Conservation (phyloP, 2,888 invertebrate species). For the Hecatera dysodea region DNA sequence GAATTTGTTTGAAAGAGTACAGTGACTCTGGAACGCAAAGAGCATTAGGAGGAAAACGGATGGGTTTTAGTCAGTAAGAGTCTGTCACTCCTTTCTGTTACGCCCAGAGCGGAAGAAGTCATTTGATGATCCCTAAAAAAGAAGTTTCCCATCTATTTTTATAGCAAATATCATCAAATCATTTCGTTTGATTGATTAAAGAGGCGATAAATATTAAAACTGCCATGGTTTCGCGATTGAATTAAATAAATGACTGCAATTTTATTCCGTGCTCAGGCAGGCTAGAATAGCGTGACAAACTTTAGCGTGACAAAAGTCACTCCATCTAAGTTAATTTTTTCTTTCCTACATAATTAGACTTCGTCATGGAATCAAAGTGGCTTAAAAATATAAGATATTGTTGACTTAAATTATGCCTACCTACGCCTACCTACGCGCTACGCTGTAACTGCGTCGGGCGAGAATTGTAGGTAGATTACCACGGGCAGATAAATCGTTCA, state of each 20-base stretch:
- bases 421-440: conserved; percentile 43
- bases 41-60: too few relatives aligned
- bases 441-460: conserved; percentile 34
- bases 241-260: conserved; percentile 48
- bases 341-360: conserved; percentile 58
- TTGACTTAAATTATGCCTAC: conserved; percentile 31
- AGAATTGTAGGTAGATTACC: conserved; percentile 1
- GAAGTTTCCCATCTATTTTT: too few relatives aligned
- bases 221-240: neutral
- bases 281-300: conserved; percentile 68
- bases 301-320: conserved; percentile 75
- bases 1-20: too few relatives aligned
- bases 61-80: too few relatives aligned
- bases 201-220: neutral
- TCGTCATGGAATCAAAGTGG: conserved; percentile 61
- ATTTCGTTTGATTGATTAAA: conserved; percentile 11
- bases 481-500: conserved; percentile 35
- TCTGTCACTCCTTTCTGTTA: too few relatives aligned
- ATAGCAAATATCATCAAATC: neutral
- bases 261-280: conserved; percentile 44
- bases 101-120: too few relatives aligned
- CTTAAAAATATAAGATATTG: conserved; percentile 45
- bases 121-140: too few relatives aligned
- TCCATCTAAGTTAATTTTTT: conserved; percentile 66
- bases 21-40: too few relatives aligned